phyloP scores from a whole-genome alignment of 2,113 vertebrate genomes.

The Silurus glanis region DNA sequence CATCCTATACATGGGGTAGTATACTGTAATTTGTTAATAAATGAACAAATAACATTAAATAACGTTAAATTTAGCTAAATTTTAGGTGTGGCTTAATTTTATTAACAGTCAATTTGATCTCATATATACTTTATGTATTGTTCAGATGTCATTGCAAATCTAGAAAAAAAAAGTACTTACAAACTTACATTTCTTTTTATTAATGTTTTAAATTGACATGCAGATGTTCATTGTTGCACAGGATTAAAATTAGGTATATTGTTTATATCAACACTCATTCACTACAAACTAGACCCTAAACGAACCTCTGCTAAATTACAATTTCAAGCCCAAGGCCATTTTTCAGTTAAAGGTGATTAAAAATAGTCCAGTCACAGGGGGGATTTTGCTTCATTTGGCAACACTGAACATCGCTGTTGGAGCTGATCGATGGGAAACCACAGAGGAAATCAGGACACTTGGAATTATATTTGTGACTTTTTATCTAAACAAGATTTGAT shows the following conservation, averaged over 20 bases:
- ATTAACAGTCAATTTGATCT: background rate
- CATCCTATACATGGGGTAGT: too few species aligned
- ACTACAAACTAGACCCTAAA: constrained; percentile 10
- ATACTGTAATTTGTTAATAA: too few species aligned
- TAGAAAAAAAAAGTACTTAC: background rate
- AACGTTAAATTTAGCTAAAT: too few species aligned
- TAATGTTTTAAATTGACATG: background rate
- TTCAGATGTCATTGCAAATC: background rate
- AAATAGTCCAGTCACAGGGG: constrained; percentile 12
- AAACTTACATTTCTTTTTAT: background rate
- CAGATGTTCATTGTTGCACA: background rate
- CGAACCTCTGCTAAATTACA: constrained; percentile 8
- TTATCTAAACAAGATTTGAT: background rate
- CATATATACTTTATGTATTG: background rate
- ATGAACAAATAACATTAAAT: too few species aligned
- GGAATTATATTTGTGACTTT: background rate
- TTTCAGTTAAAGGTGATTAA: constrained; percentile 27
- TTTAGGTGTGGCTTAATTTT: too few species aligned
- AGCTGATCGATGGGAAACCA: background rate
- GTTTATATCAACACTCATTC: background rate
- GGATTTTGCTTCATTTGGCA: constrained; percentile 25
- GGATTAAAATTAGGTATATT: background rate
- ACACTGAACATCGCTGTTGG: background rate
- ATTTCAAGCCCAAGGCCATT: constrained; percentile 16
- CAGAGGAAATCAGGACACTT: background rate